These are phyloP conservation scores for Metalampra italica DNA, from an alignment of 2,888 invertebrate genomes.

Conservation along the genomic window DNA sequence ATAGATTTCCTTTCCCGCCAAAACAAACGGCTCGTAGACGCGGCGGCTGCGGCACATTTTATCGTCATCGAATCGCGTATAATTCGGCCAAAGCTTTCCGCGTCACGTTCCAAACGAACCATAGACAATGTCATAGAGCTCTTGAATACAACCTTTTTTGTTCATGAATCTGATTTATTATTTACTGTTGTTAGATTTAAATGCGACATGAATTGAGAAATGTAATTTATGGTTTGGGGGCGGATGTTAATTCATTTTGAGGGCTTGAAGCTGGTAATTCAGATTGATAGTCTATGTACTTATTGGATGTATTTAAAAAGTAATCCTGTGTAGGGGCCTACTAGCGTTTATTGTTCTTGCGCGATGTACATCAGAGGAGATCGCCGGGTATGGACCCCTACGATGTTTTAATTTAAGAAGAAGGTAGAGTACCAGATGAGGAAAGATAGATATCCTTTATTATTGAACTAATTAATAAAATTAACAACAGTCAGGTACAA, in stretches of 20 bases:
- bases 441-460: too few relatives aligned
- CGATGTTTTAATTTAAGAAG: too few relatives aligned
- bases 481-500: too few relatives aligned
- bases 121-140: conserved; percentile 33
- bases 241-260: conserved; percentile 4
- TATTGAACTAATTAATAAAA: too few relatives aligned
- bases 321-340: too few relatives aligned
- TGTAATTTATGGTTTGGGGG: conserved; percentile 20
- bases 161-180: conserved; percentile 30
- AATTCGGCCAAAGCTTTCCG: conserved; percentile 55
- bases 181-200: conserved; percentile 17
- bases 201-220: conserved; percentile 7
- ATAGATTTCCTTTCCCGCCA: conserved; percentile 26
- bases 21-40: conserved; percentile 38
- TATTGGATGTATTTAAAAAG: too few relatives aligned
- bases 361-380: too few relatives aligned
- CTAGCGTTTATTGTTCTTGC: too few relatives aligned
- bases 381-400: too few relatives aligned
- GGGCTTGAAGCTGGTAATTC: background rate
- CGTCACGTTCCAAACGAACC: conserved; percentile 46
- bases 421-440: too few relatives aligned
- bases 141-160: conserved; percentile 33
- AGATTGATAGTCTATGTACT: too few relatives aligned
- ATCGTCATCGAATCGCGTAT: conserved; percentile 39
- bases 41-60: conserved; percentile 21